phyloP scores from a whole-genome alignment of 2,113 vertebrate species.

The Rhynchomys soricoides region DNA sequence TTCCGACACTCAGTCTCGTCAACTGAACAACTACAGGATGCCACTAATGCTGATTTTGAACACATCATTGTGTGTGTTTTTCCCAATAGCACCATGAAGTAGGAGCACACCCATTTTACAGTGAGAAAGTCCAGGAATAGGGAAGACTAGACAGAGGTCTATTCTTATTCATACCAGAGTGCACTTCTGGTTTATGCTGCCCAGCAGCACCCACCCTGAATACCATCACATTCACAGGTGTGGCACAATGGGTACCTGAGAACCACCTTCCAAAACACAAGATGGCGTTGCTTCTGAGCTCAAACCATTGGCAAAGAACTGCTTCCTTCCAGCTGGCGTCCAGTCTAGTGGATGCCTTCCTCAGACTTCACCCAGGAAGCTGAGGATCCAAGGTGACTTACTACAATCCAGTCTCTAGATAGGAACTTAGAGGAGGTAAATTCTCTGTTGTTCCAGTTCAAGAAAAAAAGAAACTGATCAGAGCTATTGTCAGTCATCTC shows the following conservation, averaged over 20 bases:
- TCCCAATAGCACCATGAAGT: not conserved
- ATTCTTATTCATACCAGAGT: not conserved
- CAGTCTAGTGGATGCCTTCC: not conserved
- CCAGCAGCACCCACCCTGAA: not conserved
- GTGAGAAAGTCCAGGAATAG: not conserved
- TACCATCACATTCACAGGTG: not conserved
- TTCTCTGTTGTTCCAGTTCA: not conserved
- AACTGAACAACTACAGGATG: not conserved
- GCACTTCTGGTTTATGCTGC: not conserved
- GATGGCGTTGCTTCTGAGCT: too few species aligned
- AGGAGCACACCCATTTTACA: not conserved
- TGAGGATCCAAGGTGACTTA: not conserved
- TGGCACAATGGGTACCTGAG: not conserved
- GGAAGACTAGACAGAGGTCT: not conserved
- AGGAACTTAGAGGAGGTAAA: not conserved
- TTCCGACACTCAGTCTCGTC: not conserved
- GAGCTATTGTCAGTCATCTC: not conserved
- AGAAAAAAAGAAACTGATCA: too few species aligned
- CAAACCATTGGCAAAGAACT: not conserved
- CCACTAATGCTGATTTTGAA: not conserved
- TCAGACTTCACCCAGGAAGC: not conserved
- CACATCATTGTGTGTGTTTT: not conserved
- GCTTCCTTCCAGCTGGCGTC: not conserved
- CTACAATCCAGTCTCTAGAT: too few species aligned
- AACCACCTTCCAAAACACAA: not conserved